phyloP scores from a whole-genome alignment of 2,888 invertebrate genomes.

The Andrena minutula region DNA sequence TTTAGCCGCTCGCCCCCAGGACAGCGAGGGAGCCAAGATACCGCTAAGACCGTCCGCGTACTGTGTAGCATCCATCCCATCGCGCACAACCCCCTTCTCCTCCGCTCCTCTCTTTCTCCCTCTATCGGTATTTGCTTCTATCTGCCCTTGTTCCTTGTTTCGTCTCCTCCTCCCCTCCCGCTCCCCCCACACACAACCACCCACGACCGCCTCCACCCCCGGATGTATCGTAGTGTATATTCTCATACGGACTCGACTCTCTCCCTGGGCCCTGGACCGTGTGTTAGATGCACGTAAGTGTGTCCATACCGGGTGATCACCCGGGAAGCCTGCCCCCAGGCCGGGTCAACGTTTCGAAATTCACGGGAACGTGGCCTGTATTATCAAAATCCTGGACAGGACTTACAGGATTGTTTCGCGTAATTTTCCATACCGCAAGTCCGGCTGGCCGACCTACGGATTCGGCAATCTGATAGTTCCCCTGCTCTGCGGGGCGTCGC shows the following conservation, averaged over 20 bases:
- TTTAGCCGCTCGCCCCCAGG: slow-evolving; percentile 82
- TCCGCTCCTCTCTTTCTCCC: slow-evolving; percentile 53
- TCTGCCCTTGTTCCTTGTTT: slow-evolving; percentile 51
- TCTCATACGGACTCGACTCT: slow-evolving; percentile 68
- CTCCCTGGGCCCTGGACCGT: slow-evolving; percentile 54
- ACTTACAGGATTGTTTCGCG: slow-evolving; percentile 54
- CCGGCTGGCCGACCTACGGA: slow-evolving; percentile 15
- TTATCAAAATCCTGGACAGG: slow-evolving; percentile 80
- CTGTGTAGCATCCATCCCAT: slow-evolving; percentile 81
- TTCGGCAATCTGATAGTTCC: slow-evolving; percentile 56
- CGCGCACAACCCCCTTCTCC: slow-evolving; percentile 75
- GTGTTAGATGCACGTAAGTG: slow-evolving; percentile 68
- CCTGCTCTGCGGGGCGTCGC: background rate
- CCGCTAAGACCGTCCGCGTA: slow-evolving; percentile 84
- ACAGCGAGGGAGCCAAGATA: slow-evolving; percentile 83
- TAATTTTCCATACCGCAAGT: slow-evolving; percentile 38
- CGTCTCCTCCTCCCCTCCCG: slow-evolving; percentile 34
- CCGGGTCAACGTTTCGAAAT: slow-evolving; percentile 67
- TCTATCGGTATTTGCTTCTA: slow-evolving; percentile 59
- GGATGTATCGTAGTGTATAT: slow-evolving; percentile 72
- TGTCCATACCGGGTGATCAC: slow-evolving; percentile 77
- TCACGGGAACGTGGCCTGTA: slow-evolving; percentile 63
- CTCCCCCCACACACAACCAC: slow-evolving; percentile 52
- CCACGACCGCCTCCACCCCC: background rate
- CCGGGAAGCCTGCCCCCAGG: slow-evolving; percentile 69